Base-by-base conservation (phyloP, 2,797 vertebrate genomes). In the Molossus molossus region DNA sequence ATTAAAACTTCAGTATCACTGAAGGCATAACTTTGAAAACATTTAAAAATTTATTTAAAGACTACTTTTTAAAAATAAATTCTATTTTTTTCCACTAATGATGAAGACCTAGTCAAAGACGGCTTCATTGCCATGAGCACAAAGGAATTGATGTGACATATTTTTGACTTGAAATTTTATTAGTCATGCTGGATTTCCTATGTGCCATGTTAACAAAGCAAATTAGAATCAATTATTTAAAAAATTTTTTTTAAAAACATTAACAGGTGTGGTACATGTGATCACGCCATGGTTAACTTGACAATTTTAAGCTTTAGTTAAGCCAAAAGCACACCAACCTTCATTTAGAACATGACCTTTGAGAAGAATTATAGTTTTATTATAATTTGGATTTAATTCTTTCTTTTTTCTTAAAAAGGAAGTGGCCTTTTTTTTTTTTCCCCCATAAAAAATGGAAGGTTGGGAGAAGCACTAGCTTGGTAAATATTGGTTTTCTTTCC, bases 271-370 rank as follows among this genome's bases (percentile, higher is more conserved):
- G 58, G 79, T 1, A 6, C 11, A 12, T 17, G 6, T 57, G 40
- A 17, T 8, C 17, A 73, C 40, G 9, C 50, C 72, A 80, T 37
- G 55, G 29, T 58, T 57, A 57, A 53, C 27, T 82, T 48, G 40
- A 53, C 9, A 73, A 21, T 55, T 92, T 81, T 67, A 40, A 90
- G n/a, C 5, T 72, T 95, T 65, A 45, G 76, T 85, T 20, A 58
- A 80, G 10, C 12, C 33, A 9, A n/a, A 64, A 67, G 29, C 33
- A 45, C 6, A 90, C 27, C 15, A 84, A 37, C 4, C 12, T 91
- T 93, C 37, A 40, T 62, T 62, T 83, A 77, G n/a, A 94, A 60
- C 83, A 83, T 95, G 57, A 86, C n/a, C 69, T 95, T 89, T 79
- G 27, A 87, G 48, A 95, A 90, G 5, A 94, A 70, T 88, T 91